Conservation (phyloP, 2,113 vertebrate species). For the Trogon melanurus region DNA sequence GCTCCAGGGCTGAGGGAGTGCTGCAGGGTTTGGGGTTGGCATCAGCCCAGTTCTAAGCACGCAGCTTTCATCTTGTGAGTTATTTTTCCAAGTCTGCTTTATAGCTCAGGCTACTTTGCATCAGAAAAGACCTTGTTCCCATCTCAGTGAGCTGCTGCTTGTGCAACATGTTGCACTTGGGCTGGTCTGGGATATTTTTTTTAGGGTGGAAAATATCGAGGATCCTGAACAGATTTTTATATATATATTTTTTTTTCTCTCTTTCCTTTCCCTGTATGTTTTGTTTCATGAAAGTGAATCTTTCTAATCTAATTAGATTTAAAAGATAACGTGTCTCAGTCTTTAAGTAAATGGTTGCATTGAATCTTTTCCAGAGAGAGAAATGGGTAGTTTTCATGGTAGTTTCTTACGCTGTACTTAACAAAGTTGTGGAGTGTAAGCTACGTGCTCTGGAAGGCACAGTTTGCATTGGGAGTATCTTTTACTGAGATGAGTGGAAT, state of each 20-base stretch:
- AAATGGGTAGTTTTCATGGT: neutral
- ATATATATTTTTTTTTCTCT: neutral
- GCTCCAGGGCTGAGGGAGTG: neutral
- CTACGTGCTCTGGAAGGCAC: rapidly evolving
- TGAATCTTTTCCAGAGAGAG: neutral
- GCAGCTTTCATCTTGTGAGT: neutral
- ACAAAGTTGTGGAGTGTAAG: neutral
- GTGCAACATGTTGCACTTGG: neutral
- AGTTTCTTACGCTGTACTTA: neutral
- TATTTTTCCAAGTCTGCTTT: neutral
- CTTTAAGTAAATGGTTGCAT: neutral
- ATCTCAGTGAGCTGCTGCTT: neutral
- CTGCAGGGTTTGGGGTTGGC: neutral
- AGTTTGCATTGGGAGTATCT: rapidly evolving
- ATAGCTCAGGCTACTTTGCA: neutral
- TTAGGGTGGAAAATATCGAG: neutral
- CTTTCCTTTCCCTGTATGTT: neutral
- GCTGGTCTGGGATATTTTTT: neutral
- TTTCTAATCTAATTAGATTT: neutral
- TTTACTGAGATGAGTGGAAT: neutral
- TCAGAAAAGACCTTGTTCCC: neutral
- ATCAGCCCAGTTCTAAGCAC: neutral
- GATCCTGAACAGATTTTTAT: neutral
- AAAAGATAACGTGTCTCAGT: neutral
- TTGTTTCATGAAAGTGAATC: neutral